Evolutionary conservation across 2,113 vertebrate species (phyloP), one percentile per base, ranked within the genome.

Genomic region (Eclectus roratus): DNA sequence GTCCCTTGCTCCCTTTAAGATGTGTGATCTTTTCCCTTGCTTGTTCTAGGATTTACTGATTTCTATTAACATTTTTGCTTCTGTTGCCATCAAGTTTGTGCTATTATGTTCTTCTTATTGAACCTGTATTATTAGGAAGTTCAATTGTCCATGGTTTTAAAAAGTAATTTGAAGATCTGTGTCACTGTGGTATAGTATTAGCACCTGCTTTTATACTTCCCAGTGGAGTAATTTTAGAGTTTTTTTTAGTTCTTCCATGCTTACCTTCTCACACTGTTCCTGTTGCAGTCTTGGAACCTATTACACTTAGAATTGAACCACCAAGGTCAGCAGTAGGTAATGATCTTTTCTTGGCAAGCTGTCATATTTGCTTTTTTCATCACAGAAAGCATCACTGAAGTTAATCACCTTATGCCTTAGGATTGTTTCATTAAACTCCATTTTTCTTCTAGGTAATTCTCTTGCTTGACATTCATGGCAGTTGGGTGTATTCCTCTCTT

Each of bases 251-350:
- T 3, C 0, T 46, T 90, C 44, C 47, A 29, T 80, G 55, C 24
- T 94, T 66, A 86, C 12, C 11, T 35, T 93, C 14, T 96, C 79
- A 66, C 79, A 41, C 50, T 60, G 9, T 83, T 97, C 94, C 90
- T 97, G 60, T 89, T 97, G 91, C 96, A 96, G 77, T 91, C 69
- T 52, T 64, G 82, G 95, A 98, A 96, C 86, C 78, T 88, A 53
- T 93, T 93, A 70, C 80, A 93, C 73, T 91, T 96, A 96, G 82
- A 97, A 91, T 37, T 52, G 86, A 98, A 49, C 81, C 95, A 92
- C 86, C 96, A 79, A 93, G n/a, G 72, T 93, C 74, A 27, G 88
- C 85, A 2, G 56, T 97, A 94, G 97, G 97, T 98, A 98, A 98
- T 43, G 60, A 29, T 29, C 35, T 60, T 91, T 89, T 33, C 17